Conservation (phyloP, 2,797 vertebrate species). For the Bovichtus diacanthus region DNA sequence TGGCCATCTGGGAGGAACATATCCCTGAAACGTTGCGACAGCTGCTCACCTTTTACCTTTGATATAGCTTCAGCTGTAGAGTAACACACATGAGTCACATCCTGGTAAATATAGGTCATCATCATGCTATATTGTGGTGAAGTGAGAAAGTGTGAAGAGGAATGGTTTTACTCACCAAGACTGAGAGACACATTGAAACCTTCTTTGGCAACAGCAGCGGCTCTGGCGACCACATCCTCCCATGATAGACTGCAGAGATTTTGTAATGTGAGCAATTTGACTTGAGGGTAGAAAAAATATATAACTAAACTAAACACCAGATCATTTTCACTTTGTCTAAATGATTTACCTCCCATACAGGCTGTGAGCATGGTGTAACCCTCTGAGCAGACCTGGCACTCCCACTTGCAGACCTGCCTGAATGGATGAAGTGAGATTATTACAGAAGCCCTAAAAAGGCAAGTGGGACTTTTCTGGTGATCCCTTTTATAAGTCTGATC, state of each 20-base stretch:
- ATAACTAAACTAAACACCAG: neutral
- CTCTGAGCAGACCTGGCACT: conserved; percentile 90
- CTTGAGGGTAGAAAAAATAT: neutral
- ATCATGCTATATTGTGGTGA: neutral
- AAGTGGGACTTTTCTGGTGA: too few species aligned
- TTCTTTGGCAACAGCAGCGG: conserved; percentile 82
- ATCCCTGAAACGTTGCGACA: conserved; percentile 82
- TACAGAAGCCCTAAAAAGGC: too few species aligned
- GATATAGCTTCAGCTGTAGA: conserved; percentile 85
- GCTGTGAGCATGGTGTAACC: conserved; percentile 87
- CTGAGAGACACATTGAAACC: conserved; percentile 91
- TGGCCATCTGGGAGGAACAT: conserved; percentile 84
- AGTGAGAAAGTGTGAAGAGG: neutral
- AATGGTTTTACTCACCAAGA: conserved; percentile 83
- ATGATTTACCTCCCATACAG: conserved; percentile 89
- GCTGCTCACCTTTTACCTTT: conserved; percentile 81
- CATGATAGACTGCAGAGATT: conserved; percentile 83
- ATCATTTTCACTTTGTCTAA: neutral
- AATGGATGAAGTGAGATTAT: conserved; percentile 10
- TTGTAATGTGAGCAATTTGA: neutral
- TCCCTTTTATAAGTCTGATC: too few species aligned
- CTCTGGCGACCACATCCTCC: conserved; percentile 86
- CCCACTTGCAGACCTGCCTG: conserved; percentile 91
- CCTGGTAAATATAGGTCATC: neutral
- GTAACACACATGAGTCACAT: conserved; percentile 5